Evolutionary conservation across 2,888 invertebrate species (phyloP).

Genomic region (Myopa tessellatipennis): DNA sequence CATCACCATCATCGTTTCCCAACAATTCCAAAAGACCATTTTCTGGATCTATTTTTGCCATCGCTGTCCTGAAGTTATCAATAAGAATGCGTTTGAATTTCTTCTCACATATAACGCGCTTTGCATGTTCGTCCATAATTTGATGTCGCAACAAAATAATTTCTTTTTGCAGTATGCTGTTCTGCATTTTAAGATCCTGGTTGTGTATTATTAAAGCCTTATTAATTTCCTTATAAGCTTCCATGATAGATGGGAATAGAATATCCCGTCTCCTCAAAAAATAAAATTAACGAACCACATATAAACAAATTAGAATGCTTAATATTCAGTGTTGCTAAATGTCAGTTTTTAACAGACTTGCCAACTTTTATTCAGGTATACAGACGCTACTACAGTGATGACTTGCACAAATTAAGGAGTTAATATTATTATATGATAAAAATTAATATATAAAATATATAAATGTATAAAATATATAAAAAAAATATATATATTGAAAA

Average conservation of each 20-base stretch:
- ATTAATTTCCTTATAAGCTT: slow-evolving; percentile 49
- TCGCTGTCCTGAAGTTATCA: slow-evolving; percentile 16
- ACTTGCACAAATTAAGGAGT: no score
- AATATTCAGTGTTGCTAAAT: no score
- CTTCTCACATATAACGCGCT: slow-evolving; percentile 19
- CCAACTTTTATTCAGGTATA: no score
- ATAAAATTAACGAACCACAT: not conserved
- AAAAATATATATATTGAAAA: no score
- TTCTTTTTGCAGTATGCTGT: slow-evolving; percentile 40
- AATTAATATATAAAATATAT: no score
- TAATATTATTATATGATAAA: no score
- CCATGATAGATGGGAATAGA: slow-evolving; percentile 44
- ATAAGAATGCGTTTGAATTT: slow-evolving; percentile 18
- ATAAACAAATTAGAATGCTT: no score
- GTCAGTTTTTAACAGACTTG: no score
- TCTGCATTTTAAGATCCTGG: slow-evolving; percentile 42
- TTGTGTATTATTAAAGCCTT: slow-evolving; percentile 45
- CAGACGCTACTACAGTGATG: no score
- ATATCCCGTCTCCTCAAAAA: no score
- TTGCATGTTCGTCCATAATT: slow-evolving; percentile 41
- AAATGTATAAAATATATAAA: no score
- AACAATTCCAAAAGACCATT: slow-evolving; percentile 24
- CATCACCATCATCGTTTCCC: not conserved
- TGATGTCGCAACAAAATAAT: slow-evolving; percentile 39
- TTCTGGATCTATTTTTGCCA: slow-evolving; percentile 30